A percentile compares a stretch with the other conserved stretches of the same genome.
Conservation (phyloP, 2,888 invertebrate species). For the Latrodectus elegans region DNA sequence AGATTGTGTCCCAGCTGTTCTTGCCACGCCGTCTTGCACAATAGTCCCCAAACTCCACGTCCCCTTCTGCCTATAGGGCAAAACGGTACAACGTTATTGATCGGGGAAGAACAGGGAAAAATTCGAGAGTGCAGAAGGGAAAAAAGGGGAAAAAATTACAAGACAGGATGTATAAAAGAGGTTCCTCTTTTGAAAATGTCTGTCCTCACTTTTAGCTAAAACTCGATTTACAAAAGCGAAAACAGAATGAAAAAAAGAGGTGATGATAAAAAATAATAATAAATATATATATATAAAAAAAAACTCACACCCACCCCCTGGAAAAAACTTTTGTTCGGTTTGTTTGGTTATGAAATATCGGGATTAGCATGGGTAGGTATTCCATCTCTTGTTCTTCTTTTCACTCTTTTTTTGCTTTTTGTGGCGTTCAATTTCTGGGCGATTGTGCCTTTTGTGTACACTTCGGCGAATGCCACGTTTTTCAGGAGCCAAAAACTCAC, state of each 20-base stretch:
- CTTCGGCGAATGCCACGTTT: constrained; percentile 27
- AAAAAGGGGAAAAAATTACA: background rate
- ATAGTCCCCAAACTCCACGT: constrained; percentile 24
- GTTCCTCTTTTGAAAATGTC: constrained; percentile 32
- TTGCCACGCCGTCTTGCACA: constrained; percentile 37
- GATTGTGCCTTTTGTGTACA: constrained; percentile 25
- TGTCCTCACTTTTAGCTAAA: constrained; percentile 56
- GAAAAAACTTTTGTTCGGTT: constrained; percentile 42
- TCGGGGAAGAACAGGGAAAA: constrained; percentile 28
- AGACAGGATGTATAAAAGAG: constrained; percentile 39
- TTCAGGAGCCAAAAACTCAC: background rate
- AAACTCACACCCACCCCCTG: constrained; percentile 3
- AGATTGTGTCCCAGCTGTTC: constrained; percentile 46
- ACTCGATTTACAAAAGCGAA: constrained; percentile 53
- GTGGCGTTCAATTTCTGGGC: constrained; percentile 4
- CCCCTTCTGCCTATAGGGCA: constrained; percentile 2
- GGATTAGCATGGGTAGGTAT: constrained; percentile 48
- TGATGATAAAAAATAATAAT: no score
- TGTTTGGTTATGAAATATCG: constrained; percentile 60
- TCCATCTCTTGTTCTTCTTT: constrained; percentile 17
- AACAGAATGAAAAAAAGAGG: background rate
- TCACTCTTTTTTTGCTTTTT: constrained; percentile 17
- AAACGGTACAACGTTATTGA: constrained; percentile 32
- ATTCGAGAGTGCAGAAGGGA: background rate
- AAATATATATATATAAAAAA: constrained; percentile 10